Base-by-base conservation (phyloP, 2,888 invertebrate genomes). In the Noctua janthe region DNA sequence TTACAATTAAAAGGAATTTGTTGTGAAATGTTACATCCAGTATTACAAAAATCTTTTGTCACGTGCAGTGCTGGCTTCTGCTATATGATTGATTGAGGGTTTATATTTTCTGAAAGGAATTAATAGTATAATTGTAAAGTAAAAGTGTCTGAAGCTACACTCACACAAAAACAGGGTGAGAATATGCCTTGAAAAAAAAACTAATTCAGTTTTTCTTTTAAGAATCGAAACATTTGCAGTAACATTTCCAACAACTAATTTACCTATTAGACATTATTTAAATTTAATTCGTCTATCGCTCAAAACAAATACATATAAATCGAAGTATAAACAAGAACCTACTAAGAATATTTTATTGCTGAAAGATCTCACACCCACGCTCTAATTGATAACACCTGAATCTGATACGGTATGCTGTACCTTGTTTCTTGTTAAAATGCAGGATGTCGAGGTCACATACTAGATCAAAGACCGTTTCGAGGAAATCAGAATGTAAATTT, bases 341-440 rank as follows among this genome's bases (percentile, higher is more conserved):
- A 15, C 67, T 49, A 39, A 56, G 7, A 39, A 69, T 67, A 56
- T n/a, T 56, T 56, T 49, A 20, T 51, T 47, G 8, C 10, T 20
- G 20, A 39, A 35, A 35, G 13, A 59, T 80, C 7, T 43, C 69
- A 51, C 66, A 67, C 11, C 43, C 29, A 17, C 23, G 59, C 13
- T 15, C 74, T 74, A 51, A 80, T 69, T 74, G 23, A 69, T 20
- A 62, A 35, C 43, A 73, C 51, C 35, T 51, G 43, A 80, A 80
- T 80, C 67, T 29, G 29, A 29, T 29, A 29, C 29, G 29, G 29
- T 67, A 15, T 47, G 6, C 39, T 10, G 72, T 72, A 51, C 3
- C 29, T 43, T 15, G 13, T 69, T 73, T 80, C 66, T 67, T 59
- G 39, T 29, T 43, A 20, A 78, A 78, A 64, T 78, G 1, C 51